These are phyloP conservation scores for Trogon melanurus DNA, from an alignment of 2,113 vertebrate species.

Conservation along the genomic window DNA sequence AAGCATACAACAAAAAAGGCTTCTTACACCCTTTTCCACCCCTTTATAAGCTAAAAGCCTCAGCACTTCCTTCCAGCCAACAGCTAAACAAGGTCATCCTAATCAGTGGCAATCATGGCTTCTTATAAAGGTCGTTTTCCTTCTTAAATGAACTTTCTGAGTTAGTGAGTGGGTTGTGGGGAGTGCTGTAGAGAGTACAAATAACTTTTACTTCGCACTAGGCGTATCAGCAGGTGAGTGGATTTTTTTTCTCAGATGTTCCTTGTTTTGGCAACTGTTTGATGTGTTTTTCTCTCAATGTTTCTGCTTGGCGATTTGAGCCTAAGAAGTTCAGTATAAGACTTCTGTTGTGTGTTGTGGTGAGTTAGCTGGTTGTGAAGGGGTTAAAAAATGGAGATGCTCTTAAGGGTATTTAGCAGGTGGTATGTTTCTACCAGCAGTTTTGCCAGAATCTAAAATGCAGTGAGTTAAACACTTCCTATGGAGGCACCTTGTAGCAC, in stretches of 20 bases:
- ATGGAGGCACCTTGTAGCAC: not conserved
- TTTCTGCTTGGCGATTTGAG: not conserved
- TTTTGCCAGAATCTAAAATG: not conserved
- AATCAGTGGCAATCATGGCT: not conserved
- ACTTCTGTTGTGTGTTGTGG: not conserved
- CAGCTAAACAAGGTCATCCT: not conserved
- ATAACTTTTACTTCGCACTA: not conserved
- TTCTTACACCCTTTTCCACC: not conserved
- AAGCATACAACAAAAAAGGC: not conserved
- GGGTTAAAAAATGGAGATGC: not conserved
- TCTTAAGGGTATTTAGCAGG: not conserved
- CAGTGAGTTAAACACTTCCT: not conserved
- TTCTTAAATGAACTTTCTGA: not conserved
- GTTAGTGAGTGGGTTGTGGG: not conserved
- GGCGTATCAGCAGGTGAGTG: accelerated
- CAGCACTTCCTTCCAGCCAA: not conserved
- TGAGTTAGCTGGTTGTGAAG: too few relatives aligned
- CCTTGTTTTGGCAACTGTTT: not conserved
- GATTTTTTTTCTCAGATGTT: not conserved
- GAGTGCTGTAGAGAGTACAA: not conserved
- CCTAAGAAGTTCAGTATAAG: not conserved
- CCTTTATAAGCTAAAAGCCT: not conserved
- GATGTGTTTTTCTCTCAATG: not conserved
- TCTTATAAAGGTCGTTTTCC: not conserved
- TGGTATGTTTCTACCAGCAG: not conserved